Conservation (phyloP, 2,113 vertebrate genomes). For the Pterocles burchelli region DNA sequence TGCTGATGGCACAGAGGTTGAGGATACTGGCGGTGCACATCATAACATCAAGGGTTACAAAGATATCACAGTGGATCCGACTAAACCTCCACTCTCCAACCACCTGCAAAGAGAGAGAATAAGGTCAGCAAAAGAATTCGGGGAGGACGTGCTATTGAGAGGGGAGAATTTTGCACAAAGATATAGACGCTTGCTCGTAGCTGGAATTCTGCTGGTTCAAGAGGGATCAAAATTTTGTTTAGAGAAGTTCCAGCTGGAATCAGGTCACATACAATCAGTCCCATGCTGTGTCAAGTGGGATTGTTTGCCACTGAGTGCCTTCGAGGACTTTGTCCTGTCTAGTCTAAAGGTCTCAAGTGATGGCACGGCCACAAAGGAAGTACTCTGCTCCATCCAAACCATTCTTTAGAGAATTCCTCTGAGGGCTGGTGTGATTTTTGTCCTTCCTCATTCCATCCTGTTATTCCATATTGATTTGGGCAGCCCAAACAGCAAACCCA, state of each 20-base stretch:
- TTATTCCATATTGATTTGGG: background rate
- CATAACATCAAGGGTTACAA: slow-evolving; percentile 98
- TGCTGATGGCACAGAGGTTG: slow-evolving; percentile 99
- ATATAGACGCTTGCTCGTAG: background rate
- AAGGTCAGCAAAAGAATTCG: background rate
- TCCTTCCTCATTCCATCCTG: background rate
- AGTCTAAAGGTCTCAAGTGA: background rate
- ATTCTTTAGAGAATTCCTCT: too few species aligned
- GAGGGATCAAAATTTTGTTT: background rate
- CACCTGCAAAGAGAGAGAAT: slow-evolving; percentile 77
- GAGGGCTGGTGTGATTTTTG: background rate
- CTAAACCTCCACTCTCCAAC: slow-evolving; percentile 98
- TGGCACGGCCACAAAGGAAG: background rate
- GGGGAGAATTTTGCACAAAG: background rate
- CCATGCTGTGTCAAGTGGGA: background rate
- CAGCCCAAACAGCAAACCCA: background rate
- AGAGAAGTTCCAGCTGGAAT: background rate
- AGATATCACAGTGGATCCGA: slow-evolving; percentile 98
- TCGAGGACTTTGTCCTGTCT: background rate
- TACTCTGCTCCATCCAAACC: background rate
- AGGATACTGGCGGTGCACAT: slow-evolving; percentile 99
- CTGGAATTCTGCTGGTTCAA: background rate
- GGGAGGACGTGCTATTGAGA: rapidly evolving
- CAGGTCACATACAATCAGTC: background rate
- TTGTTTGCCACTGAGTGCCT: background rate